These are phyloP conservation scores for Hypanus sabinus DNA, from an alignment of 2,113 vertebrate genomes.

Conservation along the genomic window DNA sequence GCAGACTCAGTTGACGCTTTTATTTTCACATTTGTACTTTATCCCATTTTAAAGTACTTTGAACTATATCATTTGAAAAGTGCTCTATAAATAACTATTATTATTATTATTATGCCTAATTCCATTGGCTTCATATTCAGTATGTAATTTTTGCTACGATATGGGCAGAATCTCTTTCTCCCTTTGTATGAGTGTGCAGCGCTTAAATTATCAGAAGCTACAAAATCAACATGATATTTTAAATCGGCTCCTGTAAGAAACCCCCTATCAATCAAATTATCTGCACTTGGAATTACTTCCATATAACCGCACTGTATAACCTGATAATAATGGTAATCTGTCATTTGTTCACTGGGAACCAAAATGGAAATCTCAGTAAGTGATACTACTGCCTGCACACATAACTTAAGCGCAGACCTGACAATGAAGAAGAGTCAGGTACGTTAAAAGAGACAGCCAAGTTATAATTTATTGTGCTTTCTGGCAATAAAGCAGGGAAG, in stretches of 20 bases:
- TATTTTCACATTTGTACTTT: too few relatives aligned
- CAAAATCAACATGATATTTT: neutral
- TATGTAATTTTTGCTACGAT: neutral
- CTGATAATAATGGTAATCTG: neutral
- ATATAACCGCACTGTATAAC: neutral
- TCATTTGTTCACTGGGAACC: neutral
- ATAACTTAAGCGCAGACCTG: neutral
- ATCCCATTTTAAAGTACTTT: too few relatives aligned
- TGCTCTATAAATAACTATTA: too few relatives aligned
- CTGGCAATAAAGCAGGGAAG: neutral
- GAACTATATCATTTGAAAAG: too few relatives aligned
- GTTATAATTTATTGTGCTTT: constrained; percentile 6
- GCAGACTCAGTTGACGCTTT: too few relatives aligned
- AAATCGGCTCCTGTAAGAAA: neutral
- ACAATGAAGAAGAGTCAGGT: neutral
- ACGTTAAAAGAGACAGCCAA: neutral
- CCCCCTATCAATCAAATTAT: constrained; percentile 1
- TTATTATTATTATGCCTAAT: neutral
- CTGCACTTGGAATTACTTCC: constrained; percentile 9
- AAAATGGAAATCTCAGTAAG: neutral
- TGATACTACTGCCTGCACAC: neutral
- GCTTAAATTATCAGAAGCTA: neutral
- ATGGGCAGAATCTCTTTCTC: too few relatives aligned
- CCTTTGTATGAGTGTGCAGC: neutral
- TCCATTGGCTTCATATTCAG: neutral